Conservation (phyloP, 2,888 invertebrate species). For the Archips xylosteana region DNA sequence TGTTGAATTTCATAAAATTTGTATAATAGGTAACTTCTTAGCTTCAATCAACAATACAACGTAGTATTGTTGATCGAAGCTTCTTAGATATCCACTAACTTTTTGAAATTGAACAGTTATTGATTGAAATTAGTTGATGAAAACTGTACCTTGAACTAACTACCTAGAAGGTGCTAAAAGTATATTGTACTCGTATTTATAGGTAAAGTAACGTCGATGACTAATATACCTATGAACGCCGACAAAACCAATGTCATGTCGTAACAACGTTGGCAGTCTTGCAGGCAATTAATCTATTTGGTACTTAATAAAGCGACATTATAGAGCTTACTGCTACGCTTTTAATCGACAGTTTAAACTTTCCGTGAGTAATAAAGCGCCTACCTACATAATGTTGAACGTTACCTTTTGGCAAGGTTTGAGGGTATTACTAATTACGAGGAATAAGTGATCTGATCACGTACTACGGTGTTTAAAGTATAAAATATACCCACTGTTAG, state of each 20-base stretch:
- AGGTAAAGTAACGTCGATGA: conserved; percentile 26
- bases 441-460: too few species aligned
- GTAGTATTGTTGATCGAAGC: too few species aligned
- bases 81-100: too few species aligned
- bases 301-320: conserved; percentile 13
- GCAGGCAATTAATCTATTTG: conserved; percentile 36
- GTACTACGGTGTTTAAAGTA: too few species aligned
- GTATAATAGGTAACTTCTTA: too few species aligned
- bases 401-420: background rate
- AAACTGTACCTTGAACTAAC: background rate
- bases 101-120: background rate
- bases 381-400: background rate
- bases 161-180: conserved; percentile 1
- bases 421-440: background rate
- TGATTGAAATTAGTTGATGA: background rate
- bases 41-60: too few species aligned
- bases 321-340: conserved; percentile 4
- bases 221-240: conserved; percentile 24
- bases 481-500: too few species aligned
- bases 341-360: conserved; percentile 1
- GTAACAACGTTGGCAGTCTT: conserved; percentile 37
- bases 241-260: conserved; percentile 24
- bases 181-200: background rate
- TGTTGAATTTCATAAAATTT: too few species aligned
- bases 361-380: background rate